Percentiles rank a stretch among this genome's conserved stretches.
Conservation (phyloP, 2,888 invertebrate genomes). For the Hypomecis punctinalis region DNA sequence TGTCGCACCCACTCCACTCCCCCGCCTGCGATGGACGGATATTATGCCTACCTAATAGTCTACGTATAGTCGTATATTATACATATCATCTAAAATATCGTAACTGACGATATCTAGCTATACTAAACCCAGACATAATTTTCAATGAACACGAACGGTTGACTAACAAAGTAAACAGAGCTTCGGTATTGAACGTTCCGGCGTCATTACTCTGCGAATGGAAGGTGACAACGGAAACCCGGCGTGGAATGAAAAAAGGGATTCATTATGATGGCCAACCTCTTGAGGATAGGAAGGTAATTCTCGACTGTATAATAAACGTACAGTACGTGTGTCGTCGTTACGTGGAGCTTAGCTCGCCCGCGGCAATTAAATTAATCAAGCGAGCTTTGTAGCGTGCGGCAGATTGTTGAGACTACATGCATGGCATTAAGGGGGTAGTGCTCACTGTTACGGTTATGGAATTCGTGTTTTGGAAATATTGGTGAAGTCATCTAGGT, state of each 20-base stretch:
- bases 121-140: slow-evolving; percentile 20
- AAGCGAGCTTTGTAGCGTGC: slow-evolving; percentile 52
- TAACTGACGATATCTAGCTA: background rate
- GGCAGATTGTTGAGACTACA: slow-evolving; percentile 49
- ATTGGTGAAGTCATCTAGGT: no score
- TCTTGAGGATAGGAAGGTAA: slow-evolving; percentile 43
- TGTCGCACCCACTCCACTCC: no score
- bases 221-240: slow-evolving; percentile 43
- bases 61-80: no score
- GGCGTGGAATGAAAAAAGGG: slow-evolving; percentile 44
- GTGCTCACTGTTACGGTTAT: no score
- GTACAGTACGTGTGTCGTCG: slow-evolving; percentile 41
- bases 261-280: slow-evolving; percentile 44
- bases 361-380: slow-evolving; percentile 56
- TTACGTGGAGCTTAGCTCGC: slow-evolving; percentile 43
- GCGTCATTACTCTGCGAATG: slow-evolving; percentile 39
- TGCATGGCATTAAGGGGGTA: slow-evolving; percentile 37
- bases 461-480: no score
- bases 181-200: slow-evolving; percentile 36
- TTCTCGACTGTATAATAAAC: slow-evolving; percentile 41
- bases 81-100: no score
- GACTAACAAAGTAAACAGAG: slow-evolving; percentile 34
- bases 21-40: no score
- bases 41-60: no score
- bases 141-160: slow-evolving; percentile 31